These are phyloP conservation scores for Nipponia nippon DNA, from an alignment of 2,113 vertebrate species.

Conservation along the genomic window DNA sequence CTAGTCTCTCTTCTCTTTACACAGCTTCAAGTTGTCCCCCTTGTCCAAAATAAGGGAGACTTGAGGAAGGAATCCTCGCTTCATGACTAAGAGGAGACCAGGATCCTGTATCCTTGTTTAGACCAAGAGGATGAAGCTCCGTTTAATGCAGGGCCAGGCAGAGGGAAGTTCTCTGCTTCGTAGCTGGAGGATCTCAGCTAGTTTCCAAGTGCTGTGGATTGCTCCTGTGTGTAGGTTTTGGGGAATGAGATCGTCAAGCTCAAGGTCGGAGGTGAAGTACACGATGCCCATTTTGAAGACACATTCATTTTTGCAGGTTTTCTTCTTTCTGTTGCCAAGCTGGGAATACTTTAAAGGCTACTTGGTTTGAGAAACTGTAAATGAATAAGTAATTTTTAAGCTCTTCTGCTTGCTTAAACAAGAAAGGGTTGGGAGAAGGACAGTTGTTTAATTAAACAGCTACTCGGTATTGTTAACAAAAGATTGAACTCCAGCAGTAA, in stretches of 20 bases:
- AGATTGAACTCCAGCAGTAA: conserved; percentile 40
- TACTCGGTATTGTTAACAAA: conserved; percentile 38
- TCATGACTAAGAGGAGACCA: background rate
- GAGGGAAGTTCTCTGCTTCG: background rate
- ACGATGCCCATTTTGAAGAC: background rate
- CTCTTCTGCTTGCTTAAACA: conserved; percentile 14
- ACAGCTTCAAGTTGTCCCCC: background rate
- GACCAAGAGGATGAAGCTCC: background rate
- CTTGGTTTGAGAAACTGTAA: background rate
- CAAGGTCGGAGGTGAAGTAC: background rate
- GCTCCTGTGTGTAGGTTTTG: background rate
- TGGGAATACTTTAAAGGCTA: background rate
- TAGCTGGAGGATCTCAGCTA: background rate
- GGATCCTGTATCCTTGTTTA: background rate
- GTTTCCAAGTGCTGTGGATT: background rate
- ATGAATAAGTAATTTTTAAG: conserved; percentile 3
- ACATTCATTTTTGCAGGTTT: background rate
- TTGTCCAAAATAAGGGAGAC: background rate
- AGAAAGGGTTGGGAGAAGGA: background rate
- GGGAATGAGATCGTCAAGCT: background rate
- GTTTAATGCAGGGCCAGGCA: background rate
- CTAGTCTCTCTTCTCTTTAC: background rate
- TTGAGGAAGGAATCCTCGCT: background rate
- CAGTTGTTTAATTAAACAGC: conserved; percentile 57
- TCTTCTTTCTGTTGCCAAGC: conserved; percentile 1